Percentiles rank a stretch among this genome's conserved stretches.
These are phyloP conservation scores for Cyanoderma ruficeps DNA, from an alignment of 2,113 vertebrate species.

Conservation along the genomic window DNA sequence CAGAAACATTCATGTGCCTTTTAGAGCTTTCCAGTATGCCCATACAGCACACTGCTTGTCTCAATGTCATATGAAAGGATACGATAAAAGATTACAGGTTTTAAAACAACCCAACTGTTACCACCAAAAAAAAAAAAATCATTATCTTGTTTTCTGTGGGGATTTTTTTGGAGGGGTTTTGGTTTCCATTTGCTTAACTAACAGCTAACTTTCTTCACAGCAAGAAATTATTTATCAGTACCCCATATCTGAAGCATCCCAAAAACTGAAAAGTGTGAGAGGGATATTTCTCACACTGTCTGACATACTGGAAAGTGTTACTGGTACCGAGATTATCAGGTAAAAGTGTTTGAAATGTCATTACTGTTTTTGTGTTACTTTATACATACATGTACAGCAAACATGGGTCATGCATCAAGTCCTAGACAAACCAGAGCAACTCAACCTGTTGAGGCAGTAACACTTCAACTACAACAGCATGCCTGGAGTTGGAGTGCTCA, in stretches of 20 bases:
- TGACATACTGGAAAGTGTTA: conserved; percentile 95
- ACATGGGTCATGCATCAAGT: background rate
- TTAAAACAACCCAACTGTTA: background rate
- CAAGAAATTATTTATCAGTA: conserved; percentile 97
- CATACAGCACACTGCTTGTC: background rate
- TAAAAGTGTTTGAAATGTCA: conserved; percentile 58
- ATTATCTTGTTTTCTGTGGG: background rate
- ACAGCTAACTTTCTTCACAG: conserved; percentile 72
- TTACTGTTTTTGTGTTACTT: background rate
- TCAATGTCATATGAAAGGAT: background rate
- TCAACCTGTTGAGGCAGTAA: background rate
- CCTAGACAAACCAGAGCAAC: background rate
- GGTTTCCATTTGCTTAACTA: conserved; percentile 15
- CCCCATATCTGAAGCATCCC: conserved; percentile 86
- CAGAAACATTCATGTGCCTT: background rate
- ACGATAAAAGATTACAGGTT: background rate
- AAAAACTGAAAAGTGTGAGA: conserved; percentile 89
- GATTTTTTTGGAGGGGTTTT: background rate
- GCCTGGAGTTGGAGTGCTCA: background rate
- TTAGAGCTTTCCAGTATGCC: background rate
- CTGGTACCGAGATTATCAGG: conserved; percentile 90
- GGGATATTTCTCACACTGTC: conserved; percentile 96
- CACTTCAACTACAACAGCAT: background rate
- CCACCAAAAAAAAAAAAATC: background rate
- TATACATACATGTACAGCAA: background rate